Conservation (phyloP, 2,797 vertebrate species). For the Lacerta viridis region DNA sequence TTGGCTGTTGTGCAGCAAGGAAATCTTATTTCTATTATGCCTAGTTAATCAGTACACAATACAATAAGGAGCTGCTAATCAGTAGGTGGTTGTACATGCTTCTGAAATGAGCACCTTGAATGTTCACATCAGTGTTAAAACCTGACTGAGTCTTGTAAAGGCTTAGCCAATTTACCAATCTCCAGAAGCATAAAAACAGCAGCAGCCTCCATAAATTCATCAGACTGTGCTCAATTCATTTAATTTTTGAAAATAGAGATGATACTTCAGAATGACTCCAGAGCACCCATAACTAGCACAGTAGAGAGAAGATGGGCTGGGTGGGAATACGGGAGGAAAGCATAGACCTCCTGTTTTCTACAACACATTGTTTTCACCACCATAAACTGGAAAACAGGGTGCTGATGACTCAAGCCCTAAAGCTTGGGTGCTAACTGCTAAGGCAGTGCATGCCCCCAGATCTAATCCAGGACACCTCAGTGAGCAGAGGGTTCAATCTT, state of each 20-base stretch:
- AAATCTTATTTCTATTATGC: constrained; percentile 32
- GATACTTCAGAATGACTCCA: background rate
- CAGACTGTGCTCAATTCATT: background rate
- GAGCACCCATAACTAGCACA: background rate
- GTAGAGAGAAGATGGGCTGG: background rate
- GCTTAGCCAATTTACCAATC: background rate
- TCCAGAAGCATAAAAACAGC: constrained; percentile 5
- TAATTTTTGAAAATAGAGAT: background rate
- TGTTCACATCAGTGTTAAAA: background rate
- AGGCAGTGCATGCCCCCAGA: no score
- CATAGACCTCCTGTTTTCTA: background rate
- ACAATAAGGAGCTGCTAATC: background rate
- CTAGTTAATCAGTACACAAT: background rate
- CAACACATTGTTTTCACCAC: background rate
- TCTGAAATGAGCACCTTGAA: background rate
- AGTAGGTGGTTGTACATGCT: background rate
- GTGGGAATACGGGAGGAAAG: background rate
- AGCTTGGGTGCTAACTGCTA: no score
- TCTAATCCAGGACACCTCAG: no score
- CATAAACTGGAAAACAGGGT: background rate
- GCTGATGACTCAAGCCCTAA: background rate
- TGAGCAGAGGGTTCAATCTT: no score
- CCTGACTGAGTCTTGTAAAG: background rate
- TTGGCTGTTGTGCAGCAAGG: background rate
- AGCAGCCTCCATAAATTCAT: background rate